Evolutionary conservation across 2,888 invertebrate genomes (phyloP), one percentile per base, ranked within the genome.

Genomic region (Bruchidius siliquastri): DNA sequence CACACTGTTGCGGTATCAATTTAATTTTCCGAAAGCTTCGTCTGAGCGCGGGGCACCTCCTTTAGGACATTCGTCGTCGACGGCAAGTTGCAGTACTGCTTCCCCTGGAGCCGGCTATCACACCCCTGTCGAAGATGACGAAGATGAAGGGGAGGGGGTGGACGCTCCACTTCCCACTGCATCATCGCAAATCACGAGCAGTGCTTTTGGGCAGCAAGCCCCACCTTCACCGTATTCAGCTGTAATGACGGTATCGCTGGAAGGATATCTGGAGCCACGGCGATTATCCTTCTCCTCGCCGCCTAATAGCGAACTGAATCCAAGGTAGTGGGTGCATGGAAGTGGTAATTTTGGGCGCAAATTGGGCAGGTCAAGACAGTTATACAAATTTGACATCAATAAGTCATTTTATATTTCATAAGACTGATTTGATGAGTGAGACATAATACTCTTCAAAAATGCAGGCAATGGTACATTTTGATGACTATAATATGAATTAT

Each of bases 151-250:
- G 32, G 82, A 81, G 72, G 82, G 83, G 22, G 80, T 79, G 66
- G 82, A 81, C 10, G 86, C 88, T 1, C 88, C 89, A 21, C 79
- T 88, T 75, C 88, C 90, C 4, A 87, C 18, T 20, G 21, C 30
- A 18, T 22, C 71, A 21, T 32, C 32, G 30, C 22, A 4, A n/a
- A 20, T 67, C 26, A 66, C 71, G 13, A 67, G 89, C 32, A 88
- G 89, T 67, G 88, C 89, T 22, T 88, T 90, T 18, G 83, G 89
- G 20, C 88, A 90, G 77, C 88, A 83, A 83, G 87, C 75, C 78
- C 86, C 93, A 0, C 93, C 94, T 0, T 94, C 96, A 0, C 95
- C 96, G 0, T 94, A 93, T 76, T 95, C 96, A 0, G 96, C 95
- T 0, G 90, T 94, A 6, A 92, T 94, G 90, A 94, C 96, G 0